These are phyloP conservation scores for Doryteuthis pealeii DNA, from an alignment of 1,140 invertebrate genomes.

Conservation along the genomic window DNA sequence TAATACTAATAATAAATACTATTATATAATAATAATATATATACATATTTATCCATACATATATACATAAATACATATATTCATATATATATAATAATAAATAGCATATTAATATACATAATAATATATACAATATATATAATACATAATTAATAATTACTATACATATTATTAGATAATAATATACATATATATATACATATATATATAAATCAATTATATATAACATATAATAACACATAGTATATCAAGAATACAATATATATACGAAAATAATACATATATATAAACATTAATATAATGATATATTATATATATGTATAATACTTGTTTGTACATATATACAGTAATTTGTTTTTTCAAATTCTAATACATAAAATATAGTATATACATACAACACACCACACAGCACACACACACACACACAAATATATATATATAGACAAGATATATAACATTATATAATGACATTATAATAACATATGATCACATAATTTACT, in stretches of 20 bases:
- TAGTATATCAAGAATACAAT: too few species aligned
- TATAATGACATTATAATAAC: too few species aligned
- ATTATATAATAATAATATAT: too few species aligned
- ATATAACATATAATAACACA: too few species aligned
- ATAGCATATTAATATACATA: not conserved
- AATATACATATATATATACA: not conserved
- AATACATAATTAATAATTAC: not conserved
- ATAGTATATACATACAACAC: too few species aligned
- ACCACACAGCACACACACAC: too few species aligned
- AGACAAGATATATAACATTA: too few species aligned
- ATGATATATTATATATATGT: not conserved
- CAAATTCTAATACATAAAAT: too few species aligned
- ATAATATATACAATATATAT: not conserved
- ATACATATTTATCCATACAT: not conserved
- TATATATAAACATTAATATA: not conserved
- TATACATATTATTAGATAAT: not conserved
- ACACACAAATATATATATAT: too few species aligned
- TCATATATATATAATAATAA: not conserved
- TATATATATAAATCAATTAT: not conserved
- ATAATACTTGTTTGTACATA: not conserved
- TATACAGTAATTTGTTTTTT: too few species aligned
- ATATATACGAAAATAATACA: not conserved
- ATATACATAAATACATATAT: constrained; percentile 3
- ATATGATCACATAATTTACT: too few species aligned
- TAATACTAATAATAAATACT: too few species aligned